Evolutionary conservation across 2,797 vertebrate species (phyloP).

Genomic region (Coreius guichenoti): DNA sequence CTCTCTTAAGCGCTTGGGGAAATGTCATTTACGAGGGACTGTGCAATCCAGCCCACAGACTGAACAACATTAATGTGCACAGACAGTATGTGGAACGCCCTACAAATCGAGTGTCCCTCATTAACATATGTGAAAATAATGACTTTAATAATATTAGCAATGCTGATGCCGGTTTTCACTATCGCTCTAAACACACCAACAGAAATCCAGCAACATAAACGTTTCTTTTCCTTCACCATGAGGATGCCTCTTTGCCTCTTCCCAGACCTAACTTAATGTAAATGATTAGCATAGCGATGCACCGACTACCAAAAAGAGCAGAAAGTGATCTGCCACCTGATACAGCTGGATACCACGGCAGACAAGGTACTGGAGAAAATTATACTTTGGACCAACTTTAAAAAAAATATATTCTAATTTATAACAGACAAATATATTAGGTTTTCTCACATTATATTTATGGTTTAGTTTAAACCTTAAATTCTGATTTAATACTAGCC

Average conservation of each 20-base stretch:
- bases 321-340: neutral
- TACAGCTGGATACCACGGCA: too few species aligned
- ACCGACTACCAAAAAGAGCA: neutral
- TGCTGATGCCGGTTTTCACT: neutral
- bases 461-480: neutral
- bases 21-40: neutral
- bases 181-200: neutral
- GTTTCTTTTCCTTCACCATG: neutral
- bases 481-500: neutral
- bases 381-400: too few species aligned
- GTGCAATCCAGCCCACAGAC: neutral
- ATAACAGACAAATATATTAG: neutral
- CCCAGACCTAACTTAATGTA: neutral
- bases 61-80: neutral
- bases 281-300: neutral
- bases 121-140: conserved; percentile 12
- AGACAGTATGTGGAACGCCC: neutral
- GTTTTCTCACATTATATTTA: neutral
- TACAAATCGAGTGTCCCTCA: neutral
- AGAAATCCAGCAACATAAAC: neutral
- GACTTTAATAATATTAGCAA: neutral
- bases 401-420: neutral
- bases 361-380: too few species aligned
- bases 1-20: conserved; percentile 13
- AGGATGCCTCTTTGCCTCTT: neutral